These are phyloP conservation scores for Cheilosia impressa DNA, from an alignment of 2,888 invertebrate genomes.

Conservation along the genomic window DNA sequence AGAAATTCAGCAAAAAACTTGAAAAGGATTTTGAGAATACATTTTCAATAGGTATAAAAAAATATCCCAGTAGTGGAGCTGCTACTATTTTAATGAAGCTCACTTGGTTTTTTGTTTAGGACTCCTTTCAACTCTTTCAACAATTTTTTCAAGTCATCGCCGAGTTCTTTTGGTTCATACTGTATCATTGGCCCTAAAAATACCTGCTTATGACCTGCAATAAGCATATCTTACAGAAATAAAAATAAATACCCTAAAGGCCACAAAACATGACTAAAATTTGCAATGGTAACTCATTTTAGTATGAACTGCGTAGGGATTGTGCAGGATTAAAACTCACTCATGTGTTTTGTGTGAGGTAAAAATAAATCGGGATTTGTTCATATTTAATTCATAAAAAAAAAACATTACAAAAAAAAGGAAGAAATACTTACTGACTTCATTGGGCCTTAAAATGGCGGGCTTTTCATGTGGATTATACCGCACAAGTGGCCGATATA, in stretches of 20 bases:
- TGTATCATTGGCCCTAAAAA: too few relatives aligned
- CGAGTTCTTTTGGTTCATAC: too few relatives aligned
- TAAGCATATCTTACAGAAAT: neutral
- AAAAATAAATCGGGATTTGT: slow-evolving; percentile 29
- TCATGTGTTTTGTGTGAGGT: slow-evolving; percentile 47
- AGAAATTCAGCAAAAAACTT: too few relatives aligned
- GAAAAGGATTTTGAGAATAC: too few relatives aligned
- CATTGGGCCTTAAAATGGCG: slow-evolving; percentile 86
- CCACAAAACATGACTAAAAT: neutral
- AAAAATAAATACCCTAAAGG: neutral
- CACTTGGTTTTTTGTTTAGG: too few relatives aligned
- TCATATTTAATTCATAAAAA: slow-evolving; percentile 7
- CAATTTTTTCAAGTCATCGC: too few relatives aligned
- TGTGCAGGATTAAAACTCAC: slow-evolving; percentile 55
- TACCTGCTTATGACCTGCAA: too few relatives aligned
- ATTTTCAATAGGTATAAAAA: too few relatives aligned
- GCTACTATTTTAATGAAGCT: too few relatives aligned
- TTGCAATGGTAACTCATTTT: too few relatives aligned
- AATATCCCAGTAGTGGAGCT: too few relatives aligned
- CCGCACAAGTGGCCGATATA: slow-evolving; percentile 79
- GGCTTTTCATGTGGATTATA: slow-evolving; percentile 84
- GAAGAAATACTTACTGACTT: slow-evolving; percentile 84
- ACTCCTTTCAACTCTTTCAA: too few relatives aligned
- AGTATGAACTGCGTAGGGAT: slow-evolving; percentile 11
- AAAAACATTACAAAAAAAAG: slow-evolving; percentile 7